phyloP scores from a whole-genome alignment of 1,140 invertebrate genomes.

The Lithobius niger region DNA sequence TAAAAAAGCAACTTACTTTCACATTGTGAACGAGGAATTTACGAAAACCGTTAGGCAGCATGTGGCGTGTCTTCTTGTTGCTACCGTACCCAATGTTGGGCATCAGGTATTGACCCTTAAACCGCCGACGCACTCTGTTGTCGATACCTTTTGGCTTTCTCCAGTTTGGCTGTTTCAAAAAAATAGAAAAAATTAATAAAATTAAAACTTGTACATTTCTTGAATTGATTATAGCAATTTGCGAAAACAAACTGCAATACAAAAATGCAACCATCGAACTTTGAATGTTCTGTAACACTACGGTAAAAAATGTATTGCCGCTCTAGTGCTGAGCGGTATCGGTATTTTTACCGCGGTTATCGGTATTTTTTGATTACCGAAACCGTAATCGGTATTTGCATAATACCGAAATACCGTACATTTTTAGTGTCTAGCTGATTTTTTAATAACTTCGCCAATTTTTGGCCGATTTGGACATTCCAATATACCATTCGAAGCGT shows the following conservation, averaged over 20 bases:
- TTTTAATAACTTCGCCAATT: too few species aligned
- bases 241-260: not conserved
- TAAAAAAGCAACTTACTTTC: constrained; percentile 48
- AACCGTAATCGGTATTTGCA: too few species aligned
- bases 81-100: constrained; percentile 99
- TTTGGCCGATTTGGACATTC: too few species aligned
- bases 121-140: constrained; percentile 93
- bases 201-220: constrained; percentile 7
- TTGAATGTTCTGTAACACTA: too few species aligned
- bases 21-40: constrained; percentile 81
- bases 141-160: constrained; percentile 97
- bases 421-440: too few species aligned
- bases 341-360: too few species aligned
- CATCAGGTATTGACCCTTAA: constrained; percentile 98
- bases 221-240: not conserved
- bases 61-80: constrained; percentile 82
- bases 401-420: too few species aligned
- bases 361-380: too few species aligned
- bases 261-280: not conserved
- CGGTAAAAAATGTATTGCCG: too few species aligned
- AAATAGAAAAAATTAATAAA: constrained; percentile 22
- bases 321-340: too few species aligned
- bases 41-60: constrained; percentile 93
- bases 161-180: constrained; percentile 70
- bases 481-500: too few species aligned